Conservation (phyloP, 2,888 invertebrate species). For the Tetranychus truncatus region DNA sequence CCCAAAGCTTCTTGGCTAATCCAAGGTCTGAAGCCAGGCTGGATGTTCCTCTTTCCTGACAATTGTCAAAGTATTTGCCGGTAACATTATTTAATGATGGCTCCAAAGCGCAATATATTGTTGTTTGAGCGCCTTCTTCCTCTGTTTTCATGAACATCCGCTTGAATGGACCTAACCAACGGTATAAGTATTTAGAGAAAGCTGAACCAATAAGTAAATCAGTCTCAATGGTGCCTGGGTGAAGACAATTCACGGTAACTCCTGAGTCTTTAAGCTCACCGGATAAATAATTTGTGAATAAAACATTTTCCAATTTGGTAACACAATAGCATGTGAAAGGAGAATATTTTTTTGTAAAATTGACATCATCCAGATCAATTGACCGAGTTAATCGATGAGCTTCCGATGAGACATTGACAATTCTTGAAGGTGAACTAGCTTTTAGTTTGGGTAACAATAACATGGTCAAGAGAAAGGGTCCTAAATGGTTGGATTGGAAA, state of each 20-base stretch:
- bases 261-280: conserved; percentile 17
- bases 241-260: conserved; percentile 19
- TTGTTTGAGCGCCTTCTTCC: conserved; percentile 24
- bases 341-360: conserved; percentile 8
- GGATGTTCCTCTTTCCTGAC: not conserved
- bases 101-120: conserved; percentile 19
- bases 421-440: conserved; percentile 22
- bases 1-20: not conserved
- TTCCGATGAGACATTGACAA: conserved; percentile 28
- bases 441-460: conserved; percentile 40
- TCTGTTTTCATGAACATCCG: conserved; percentile 21
- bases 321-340: conserved; percentile 17
- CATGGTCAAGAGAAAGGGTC: conserved; percentile 78
- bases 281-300: conserved; percentile 22
- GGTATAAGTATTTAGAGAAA: not conserved
- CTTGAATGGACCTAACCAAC: conserved; percentile 14
- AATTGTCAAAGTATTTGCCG: not conserved
- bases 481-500: conserved; percentile 81
- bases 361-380: conserved; percentile 27
- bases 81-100: not conserved
- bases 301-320: conserved; percentile 23
- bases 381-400: conserved; percentile 25
- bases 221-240: conserved; percentile 21
- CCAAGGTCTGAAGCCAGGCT: not conserved
- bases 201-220: not conserved